Base-by-base conservation (phyloP, 1,140 invertebrate species). In the Drosophila murphyi region DNA sequence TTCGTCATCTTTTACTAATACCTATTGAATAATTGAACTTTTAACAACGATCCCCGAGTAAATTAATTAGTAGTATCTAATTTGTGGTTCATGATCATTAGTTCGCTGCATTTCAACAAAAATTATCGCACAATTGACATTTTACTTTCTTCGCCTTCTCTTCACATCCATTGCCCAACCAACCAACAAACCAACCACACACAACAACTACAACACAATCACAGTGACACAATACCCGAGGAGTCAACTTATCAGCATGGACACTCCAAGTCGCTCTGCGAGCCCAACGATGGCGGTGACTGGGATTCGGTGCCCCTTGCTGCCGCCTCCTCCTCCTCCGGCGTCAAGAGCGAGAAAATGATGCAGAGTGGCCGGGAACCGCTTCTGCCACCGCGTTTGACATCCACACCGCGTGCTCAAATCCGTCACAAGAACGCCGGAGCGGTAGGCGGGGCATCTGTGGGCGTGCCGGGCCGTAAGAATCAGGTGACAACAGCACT, bases 201-300 rank as follows among this genome's bases (percentile, higher is more conserved):
- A 78, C 54, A 59, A 57, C 55, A 62, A 78, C 61, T 68, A 77
- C 51, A 28, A 60, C 35, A 78, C 72, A 54, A 64, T 70, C 54
- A 81, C 78, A 92, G 91, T 80, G 89, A 92, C 86, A 92, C 89
- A 90, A 92, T 92, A 76, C 91, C 91, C 80, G 91, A 92, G 89
- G 91, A 92, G 64, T 88, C 88, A 65, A 80, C 75, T 56, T 92
- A 92, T 52, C 88, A 80, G 51, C 91, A 92, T 47, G 82, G 78
- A 31, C 88, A 91, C 79, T 92, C 91, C 31, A 92, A 92, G 65
- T 92, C 91, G 45, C 55, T 92, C 34, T 92, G 91, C 57, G 91
- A 92, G 67, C 91, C 89, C 45, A 75, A 72, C 56, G 82, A 86
- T 31, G 72, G 74, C 54, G 90, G 91, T 57, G 91, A 92, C 62